Evolutionary conservation across 2,797 vertebrate genomes (phyloP), one percentile per base, ranked within the genome.

Genomic region (Myripristis murdjan): DNA sequence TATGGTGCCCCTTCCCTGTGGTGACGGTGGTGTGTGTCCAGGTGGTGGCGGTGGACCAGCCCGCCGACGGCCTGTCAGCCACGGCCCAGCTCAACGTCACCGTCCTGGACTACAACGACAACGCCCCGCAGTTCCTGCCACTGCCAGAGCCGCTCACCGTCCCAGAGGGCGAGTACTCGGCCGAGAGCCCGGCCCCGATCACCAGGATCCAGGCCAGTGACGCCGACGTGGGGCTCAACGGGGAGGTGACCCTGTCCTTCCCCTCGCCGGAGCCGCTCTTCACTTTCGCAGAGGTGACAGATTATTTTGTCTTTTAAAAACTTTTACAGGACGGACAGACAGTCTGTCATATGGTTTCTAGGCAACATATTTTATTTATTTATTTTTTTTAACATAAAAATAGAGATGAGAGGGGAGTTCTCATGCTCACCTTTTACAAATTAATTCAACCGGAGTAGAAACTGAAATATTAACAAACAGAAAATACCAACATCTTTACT

Each of bases 51-150:
- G 92, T 95, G 70, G 96, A 96, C 87, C 89, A 88, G 23, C 47
- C 64, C 12, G 58, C 0, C 0, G 70, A 82, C 1, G 92, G 95
- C 2, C 87, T 95, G 28, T 94, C 4, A n/a, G 83, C 93, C 63
- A 94, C 93, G 0, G 86, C 93, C 53, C 68, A 89, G 75, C 75
- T 96, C 67, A 90, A 86, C 65, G 61, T 96, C 86, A 93, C 81
- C 1, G 60, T 96, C 75, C 79, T 93, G 81, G 95, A 96, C 59
- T 81, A 94, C 85, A 96, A 96, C 0, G 96, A 96, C 78, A 95
- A 96, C 73, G 87, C 92, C 64, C 96, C 96, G 0, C 91, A 95
- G 84, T 95, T 95, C 81, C 78, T 85, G 0, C 44, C 33, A 6
- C 81, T 94, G 70, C 86, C 93, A 0, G 90, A 93, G 49, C 73